Evolutionary conservation across 2,888 invertebrate species (phyloP), one percentile per base, ranked within the genome.

Genomic region (Magallana nippona): DNA sequence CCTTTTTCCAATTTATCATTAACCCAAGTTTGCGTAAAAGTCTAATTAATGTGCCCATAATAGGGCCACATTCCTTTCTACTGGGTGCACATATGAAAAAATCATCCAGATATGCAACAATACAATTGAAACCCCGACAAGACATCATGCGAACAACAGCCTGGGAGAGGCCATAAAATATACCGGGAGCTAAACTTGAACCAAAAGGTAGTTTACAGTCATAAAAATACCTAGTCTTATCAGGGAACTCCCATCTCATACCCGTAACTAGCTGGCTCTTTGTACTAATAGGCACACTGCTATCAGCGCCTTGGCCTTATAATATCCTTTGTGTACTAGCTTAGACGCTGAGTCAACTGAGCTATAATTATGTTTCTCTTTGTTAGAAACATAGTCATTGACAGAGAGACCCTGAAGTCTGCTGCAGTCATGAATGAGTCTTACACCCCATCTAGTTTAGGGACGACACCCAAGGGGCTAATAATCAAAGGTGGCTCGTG

Each of bases 81-180:
- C 82, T 3, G 17, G 78, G 11, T 15, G 77, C 79, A 79, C 78
- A 82, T 55, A 84, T 82, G 15, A 79, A 82, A 57, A 82, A 84
- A 81, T 83, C 81, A 80, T 85, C 85, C 32, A 85, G 58, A 78
- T 85, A 85, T 56, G 83, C 85, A 71, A 83, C 79, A 32, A 55
- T 63, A 77, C 32, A 32, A 32, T 32, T 32, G 32, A 71, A 83
- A 44, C 85, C 85, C 10, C 32, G 55, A 22, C 82, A 32, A 13
- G 62, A 63, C 78, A 84, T 82, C 81, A 84, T 84, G 32, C 82
- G 57, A 55, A 55, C 58, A 19, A 82, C 81, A 27, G 83, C 83
- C 81, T 83, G 83, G 58, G 83, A 81, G 13, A 81, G 62, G 10
- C 81, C 17, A 55, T 81, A 71, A 60, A 84, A 84, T 58, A 84